phyloP scores from a whole-genome alignment of 37 sponge, comb jelly and placozoan genomes.

The Diacarnus erythraeanus region DNA sequence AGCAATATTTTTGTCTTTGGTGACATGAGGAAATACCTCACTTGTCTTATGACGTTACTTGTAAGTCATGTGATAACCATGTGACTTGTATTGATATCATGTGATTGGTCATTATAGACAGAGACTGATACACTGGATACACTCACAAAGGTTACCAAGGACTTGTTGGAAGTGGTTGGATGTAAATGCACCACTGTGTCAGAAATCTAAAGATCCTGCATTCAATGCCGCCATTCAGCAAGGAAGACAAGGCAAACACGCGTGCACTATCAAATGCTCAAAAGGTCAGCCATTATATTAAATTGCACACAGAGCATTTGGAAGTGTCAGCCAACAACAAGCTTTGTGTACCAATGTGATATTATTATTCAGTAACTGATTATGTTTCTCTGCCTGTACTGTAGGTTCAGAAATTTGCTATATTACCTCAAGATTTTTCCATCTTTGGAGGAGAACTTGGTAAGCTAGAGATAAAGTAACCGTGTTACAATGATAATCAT shows the following conservation, averaged over 20 bases:
- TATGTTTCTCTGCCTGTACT: no score
- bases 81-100: no score
- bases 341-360: no score
- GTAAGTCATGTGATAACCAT: no score
- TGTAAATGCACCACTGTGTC: conserved; percentile 66
- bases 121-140: conserved; percentile 69
- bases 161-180: conserved; percentile 33
- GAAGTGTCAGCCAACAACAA: no score
- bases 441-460: conserved; percentile 87
- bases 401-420: conserved; percentile 56
- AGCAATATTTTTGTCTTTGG: conserved; percentile 87
- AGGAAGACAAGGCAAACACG: conserved; percentile 66
- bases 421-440: conserved; percentile 76
- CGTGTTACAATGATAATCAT: conserved; percentile 3
- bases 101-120: no score
- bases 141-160: conserved; percentile 32
- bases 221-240: conserved; percentile 76
- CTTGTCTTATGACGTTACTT: conserved; percentile 78
- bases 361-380: no score
- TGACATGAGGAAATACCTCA: conserved; percentile 73
- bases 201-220: conserved; percentile 63
- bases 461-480: conserved; percentile 42
- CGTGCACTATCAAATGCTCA: conserved; percentile 76
- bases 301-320: no score
- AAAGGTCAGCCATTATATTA: no score